Conservation (phyloP, 2,113 vertebrate species). For the Gila orcuttii region DNA sequence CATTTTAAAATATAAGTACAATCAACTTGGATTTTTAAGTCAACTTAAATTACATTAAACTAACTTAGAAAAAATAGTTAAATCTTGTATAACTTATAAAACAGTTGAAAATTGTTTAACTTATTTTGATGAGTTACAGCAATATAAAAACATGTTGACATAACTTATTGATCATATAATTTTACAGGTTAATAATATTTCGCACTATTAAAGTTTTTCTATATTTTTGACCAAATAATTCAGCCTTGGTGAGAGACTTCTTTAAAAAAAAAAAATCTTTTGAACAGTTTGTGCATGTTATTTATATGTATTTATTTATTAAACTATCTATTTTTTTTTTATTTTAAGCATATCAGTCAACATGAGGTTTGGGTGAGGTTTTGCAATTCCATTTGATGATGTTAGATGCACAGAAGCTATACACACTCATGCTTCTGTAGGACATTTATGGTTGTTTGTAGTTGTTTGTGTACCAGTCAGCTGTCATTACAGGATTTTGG, state of each 20-base stretch:
- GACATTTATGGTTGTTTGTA: not conserved
- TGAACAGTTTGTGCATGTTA: not conserved
- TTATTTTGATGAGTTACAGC: too few relatives aligned
- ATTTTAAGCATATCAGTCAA: not conserved
- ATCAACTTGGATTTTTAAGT: too few relatives aligned
- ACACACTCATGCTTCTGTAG: not conserved
- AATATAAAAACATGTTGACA: not conserved
- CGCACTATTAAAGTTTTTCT: not conserved
- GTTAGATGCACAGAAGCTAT: not conserved
- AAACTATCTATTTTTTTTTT: too few relatives aligned
- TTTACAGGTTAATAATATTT: not conserved
- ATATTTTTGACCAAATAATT: not conserved
- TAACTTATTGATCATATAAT: too few relatives aligned
- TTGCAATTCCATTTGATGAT: not conserved
- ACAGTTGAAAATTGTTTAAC: too few relatives aligned
- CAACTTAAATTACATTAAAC: too few relatives aligned
- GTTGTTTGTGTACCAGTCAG: not conserved
- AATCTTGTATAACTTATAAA: too few relatives aligned
- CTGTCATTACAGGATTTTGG: not conserved
- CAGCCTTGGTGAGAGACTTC: not conserved
- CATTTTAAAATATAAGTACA: not conserved
- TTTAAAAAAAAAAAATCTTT: not conserved
- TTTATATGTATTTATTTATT: not conserved
- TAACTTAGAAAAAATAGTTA: too few relatives aligned
- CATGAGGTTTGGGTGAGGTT: not conserved